Evolutionary conservation across 2,113 vertebrate species (phyloP), one percentile per base, ranked within the genome.

Genomic region (Columba livia): DNA sequence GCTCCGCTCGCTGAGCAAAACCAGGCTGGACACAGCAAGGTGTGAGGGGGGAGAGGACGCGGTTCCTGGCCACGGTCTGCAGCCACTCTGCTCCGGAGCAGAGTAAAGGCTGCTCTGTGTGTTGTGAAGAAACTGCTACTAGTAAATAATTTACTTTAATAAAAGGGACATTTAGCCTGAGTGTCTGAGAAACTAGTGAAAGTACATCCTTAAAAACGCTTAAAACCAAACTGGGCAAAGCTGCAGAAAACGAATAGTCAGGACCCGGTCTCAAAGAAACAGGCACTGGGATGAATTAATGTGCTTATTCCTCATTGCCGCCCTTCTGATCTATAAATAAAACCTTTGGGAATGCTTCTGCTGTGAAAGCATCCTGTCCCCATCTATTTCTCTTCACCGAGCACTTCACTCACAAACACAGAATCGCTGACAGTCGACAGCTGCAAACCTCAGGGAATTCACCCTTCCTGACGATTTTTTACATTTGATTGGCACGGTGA

Each of bases 401-500:
- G 57, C 48, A 5, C 66, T 60, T 25, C n/a, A 9, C 54, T 51
- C 32, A 19, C 66, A 5, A 14, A 11, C 42, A 7, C 44, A 9
- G 31, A 18, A 13, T 6, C 1, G 62, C 44, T 77, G 58, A 7
- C 44, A 25, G 34, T 7, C 7, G 4, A 24, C 31, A 77, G 84
- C 67, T 48, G 67, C 75, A 50, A 31, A 24, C 9, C 66, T 15
- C 26, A 32, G 42, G 82, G 58, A 62, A 12, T 15, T 38, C 2
- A 5, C 34, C 67, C 79, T 32, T 10, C 2, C 0, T 29, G 51
- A 21, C 32, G 9, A 7, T 62, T 7, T 4, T 20, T 36, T 12
- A 0, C 0, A 12, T 15, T 21, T 9, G 19, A 21, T 4, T 3
- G 38, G 58, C 54, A 48, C 0, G 4, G 65, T 1, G 42, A 62